phyloP scores from a whole-genome alignment of 1,140 invertebrate genomes.

The Pteromalus puparum region DNA sequence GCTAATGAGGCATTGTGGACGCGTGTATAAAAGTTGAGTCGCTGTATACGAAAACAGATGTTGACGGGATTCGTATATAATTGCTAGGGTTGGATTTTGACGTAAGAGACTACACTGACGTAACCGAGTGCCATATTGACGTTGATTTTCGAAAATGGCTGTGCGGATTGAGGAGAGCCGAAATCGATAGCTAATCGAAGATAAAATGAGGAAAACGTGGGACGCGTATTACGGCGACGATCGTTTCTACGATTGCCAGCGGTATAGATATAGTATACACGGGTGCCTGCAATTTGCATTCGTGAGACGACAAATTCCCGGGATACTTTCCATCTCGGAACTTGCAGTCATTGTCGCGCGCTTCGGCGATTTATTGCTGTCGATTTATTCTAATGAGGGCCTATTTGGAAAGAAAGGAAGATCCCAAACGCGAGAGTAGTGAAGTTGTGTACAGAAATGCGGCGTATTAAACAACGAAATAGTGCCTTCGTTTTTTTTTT shows the following conservation, averaged over 20 bases:
- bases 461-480: no score
- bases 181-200: not conserved
- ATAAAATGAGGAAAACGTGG: conserved; percentile 13
- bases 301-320: not conserved
- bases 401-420: no score
- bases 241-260: not conserved
- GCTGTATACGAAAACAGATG: not conserved
- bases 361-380: not conserved
- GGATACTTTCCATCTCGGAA: not conserved
- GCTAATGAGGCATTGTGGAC: not conserved
- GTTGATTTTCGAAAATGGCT: no score
- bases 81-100: no score
- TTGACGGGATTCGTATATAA: no score
- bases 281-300: conserved; percentile 3
- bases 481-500: not conserved
- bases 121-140: no score
- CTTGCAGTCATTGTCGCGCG: not conserved
- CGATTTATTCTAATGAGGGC: not conserved
- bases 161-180: no score
- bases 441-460: no score
- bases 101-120: not conserved
- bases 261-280: not conserved
- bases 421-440: no score
- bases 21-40: not conserved
- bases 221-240: not conserved